Percentiles rank a stretch among this genome's conserved stretches.
These are phyloP conservation scores for Cylindroiulus punctatus DNA, from an alignment of 2,888 invertebrate genomes.

Conservation along the genomic window DNA sequence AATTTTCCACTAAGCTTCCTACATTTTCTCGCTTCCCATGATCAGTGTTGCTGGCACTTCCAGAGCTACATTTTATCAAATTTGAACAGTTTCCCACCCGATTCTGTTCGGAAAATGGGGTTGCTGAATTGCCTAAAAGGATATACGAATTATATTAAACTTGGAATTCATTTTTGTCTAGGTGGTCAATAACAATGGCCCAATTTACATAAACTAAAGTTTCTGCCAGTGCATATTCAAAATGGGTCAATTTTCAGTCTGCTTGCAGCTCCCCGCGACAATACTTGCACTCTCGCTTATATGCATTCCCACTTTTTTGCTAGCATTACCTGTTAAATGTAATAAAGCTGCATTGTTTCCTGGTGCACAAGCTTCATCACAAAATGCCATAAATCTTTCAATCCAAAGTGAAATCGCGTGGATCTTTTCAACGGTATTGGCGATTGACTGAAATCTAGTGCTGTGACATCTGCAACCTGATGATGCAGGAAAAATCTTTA, in stretches of 20 bases:
- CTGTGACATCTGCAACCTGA: no score
- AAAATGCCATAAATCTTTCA: no score
- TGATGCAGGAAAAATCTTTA: no score
- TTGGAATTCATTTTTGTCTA: background rate
- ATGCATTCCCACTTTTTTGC: background rate
- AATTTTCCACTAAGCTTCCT: no score
- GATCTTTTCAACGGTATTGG: no score
- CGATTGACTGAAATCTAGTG: no score
- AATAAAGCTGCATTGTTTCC: background rate
- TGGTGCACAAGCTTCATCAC: background rate
- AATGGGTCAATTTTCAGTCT: background rate
- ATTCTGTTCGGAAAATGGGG: background rate
- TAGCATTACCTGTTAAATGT: background rate
- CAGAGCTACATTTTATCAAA: background rate
- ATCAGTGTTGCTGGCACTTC: background rate
- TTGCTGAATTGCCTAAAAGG: background rate
- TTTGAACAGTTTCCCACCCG: constrained; percentile 10
- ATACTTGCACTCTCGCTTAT: background rate
- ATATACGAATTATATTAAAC: background rate
- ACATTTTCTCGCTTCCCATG: no score
- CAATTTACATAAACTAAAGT: background rate
- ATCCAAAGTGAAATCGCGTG: no score
- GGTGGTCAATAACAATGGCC: constrained; percentile 3
- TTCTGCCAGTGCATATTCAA: background rate
- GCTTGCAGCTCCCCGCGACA: background rate